Percentiles rank a stretch among this genome's conserved stretches.
Conservation (phyloP, 2,797 vertebrate species). For the Eidolon dupreanum region DNA sequence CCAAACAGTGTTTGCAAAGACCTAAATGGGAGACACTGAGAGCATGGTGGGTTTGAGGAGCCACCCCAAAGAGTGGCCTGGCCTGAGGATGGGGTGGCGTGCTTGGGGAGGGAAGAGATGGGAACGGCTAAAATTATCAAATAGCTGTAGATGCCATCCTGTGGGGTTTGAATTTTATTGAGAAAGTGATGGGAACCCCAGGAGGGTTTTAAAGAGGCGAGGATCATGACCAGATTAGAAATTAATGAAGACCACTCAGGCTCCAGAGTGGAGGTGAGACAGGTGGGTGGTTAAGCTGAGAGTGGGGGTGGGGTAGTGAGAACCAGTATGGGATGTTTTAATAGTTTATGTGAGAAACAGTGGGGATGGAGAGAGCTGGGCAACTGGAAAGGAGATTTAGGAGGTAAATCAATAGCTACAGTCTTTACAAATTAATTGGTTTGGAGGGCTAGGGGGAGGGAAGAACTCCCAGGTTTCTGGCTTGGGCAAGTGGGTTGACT, state of each 20-base stretch:
- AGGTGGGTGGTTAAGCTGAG: not conserved
- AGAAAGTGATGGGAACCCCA: not conserved
- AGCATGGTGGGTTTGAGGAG: not conserved
- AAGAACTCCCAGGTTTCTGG: not conserved
- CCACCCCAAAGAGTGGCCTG: not conserved
- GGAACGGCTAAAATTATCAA: not conserved
- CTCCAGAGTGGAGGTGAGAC: not conserved
- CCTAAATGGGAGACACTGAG: not conserved
- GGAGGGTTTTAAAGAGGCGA: not conserved
- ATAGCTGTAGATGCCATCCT: not conserved
- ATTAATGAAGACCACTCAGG: not conserved
- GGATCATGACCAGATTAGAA: not conserved
- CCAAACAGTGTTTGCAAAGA: not conserved
- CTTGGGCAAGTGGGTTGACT: not conserved
- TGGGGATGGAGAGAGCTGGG: not conserved
- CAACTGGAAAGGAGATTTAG: not conserved
- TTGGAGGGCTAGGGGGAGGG: not conserved
- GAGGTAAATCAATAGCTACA: not conserved
- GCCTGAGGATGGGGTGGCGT: rapidly evolving
- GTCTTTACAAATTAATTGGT: not conserved
- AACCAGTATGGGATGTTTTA: not conserved
- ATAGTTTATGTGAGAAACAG: not conserved
- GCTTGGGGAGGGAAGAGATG: not conserved
- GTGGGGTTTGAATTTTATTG: not conserved
- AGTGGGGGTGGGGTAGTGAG: not conserved